Evolutionary conservation across 2,797 vertebrate genomes (phyloP), one percentile per base, ranked within the genome.

Genomic region (Nyctibius grandis): DNA sequence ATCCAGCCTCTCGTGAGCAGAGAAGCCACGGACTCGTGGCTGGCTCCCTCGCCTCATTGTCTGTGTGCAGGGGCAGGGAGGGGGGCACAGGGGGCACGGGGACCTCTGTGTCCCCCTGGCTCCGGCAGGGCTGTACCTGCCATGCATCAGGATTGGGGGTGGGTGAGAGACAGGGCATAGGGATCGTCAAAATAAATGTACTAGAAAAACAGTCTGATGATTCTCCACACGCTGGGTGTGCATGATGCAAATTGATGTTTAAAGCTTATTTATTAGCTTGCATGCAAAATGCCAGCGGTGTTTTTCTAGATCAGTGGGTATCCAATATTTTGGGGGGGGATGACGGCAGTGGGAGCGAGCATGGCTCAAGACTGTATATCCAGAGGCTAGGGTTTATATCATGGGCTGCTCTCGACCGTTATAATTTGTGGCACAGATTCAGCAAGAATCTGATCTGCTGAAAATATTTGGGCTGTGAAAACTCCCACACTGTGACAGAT

Each of bases 401-500:
- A 93, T 18, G 91, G 90, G 90, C 95, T 97, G 97, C 96, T 97
- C 95, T 98, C 96, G 89, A 97, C 95, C 96, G 97, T 95, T 97
- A 93, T 97, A 93, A 97, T 97, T 95, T 96, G 97, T 98, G 97
- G 97, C 97, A 97, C 94, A 95, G 97, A 98, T 97, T 98, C 97
- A 98, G 96, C 61, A 95, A 96, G 97, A 98, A 97, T 97, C 97
- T 96, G 97, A 98, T 98, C 98, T 97, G 96, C 96, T 93, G 96
- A 97, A 98, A 98, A 98, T 98, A 98, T 98, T 98, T 97, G 98
- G 98, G 97, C 97, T 98, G 98, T 97, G 98, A 98, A 98, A 98
- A 97, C 97, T 98, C 98, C 97, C 98, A 97, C 97, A 97, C 97
- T 97, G 98, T 98, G 98, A 98, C 98, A 98, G 98, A 98, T 98